Conservation (phyloP, 2,113 vertebrate species). For the Oxyruncus cristatus region DNA sequence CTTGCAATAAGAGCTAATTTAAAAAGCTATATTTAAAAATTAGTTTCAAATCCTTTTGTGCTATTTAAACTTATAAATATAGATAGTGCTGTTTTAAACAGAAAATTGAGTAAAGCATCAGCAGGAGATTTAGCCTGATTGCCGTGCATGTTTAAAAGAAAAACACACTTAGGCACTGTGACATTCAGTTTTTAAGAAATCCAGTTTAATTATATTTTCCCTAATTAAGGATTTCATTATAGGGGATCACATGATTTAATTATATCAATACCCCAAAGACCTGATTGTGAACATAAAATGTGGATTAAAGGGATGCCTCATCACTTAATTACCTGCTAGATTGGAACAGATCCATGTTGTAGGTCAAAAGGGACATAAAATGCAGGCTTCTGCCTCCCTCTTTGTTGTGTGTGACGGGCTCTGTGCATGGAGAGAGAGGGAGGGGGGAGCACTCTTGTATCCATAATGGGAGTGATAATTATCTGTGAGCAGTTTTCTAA, state of each 20-base stretch:
- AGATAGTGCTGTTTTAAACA: neutral
- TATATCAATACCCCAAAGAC: slow-evolving; percentile 70
- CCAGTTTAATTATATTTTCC: slow-evolving; percentile 67
- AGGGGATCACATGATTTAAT: slow-evolving; percentile 69
- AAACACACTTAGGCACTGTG: slow-evolving; percentile 15
- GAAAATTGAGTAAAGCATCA: slow-evolving; percentile 18
- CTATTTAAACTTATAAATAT: neutral
- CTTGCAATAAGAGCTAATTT: neutral
- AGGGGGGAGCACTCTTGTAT: neutral
- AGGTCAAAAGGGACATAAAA: slow-evolving; percentile 68
- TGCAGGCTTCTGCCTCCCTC: slow-evolving; percentile 48
- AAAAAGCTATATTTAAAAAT: neutral
- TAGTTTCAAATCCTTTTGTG: neutral
- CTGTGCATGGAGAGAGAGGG: neutral
- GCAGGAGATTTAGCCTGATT: neutral
- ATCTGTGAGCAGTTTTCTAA: neutral
- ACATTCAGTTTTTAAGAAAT: slow-evolving; percentile 58
- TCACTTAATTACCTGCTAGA: slow-evolving; percentile 71
- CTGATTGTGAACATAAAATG: slow-evolving; percentile 70
- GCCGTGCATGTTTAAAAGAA: slow-evolving; percentile 21
- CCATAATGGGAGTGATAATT: slow-evolving; percentile 28
- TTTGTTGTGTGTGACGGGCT: slow-evolving; percentile 49
- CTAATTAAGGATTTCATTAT: slow-evolving; percentile 72
- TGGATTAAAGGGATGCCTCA: slow-evolving; percentile 69
- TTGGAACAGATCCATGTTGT: slow-evolving; percentile 69